These are phyloP conservation scores for Apogon talboti DNA, from an alignment of 2,797 vertebrate genomes.

Conservation along the genomic window DNA sequence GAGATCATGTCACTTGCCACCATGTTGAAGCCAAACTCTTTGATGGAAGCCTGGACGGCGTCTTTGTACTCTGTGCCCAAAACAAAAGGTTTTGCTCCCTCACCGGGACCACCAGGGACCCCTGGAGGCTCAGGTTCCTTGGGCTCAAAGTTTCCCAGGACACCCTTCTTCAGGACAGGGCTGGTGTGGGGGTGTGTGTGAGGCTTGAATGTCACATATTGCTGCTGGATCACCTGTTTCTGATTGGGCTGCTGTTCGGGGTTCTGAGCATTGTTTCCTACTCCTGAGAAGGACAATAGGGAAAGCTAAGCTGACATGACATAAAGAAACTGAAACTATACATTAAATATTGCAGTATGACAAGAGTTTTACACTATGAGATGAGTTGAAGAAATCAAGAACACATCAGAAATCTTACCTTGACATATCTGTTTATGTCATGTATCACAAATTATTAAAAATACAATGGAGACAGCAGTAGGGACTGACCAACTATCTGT, in stretches of 20 bases:
- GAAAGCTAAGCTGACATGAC: background rate
- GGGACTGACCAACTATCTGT: too few species aligned
- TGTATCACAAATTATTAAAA: too few species aligned
- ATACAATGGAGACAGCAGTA: too few species aligned
- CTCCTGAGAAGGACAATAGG: constrained; percentile 29
- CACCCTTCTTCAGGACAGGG: constrained; percentile 88
- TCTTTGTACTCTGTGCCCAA: constrained; percentile 95
- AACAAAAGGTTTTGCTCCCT: constrained; percentile 91
- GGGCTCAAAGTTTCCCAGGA: constrained; percentile 93
- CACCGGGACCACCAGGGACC: constrained; percentile 90
- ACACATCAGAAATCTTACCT: too few species aligned
- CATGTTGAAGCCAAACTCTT: constrained; percentile 99
- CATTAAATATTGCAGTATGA: too few species aligned
- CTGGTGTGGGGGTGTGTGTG: constrained; percentile 87
- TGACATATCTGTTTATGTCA: too few species aligned
- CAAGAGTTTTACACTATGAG: too few species aligned
- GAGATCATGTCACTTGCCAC: constrained; percentile 99
- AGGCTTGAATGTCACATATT: constrained; percentile 94
- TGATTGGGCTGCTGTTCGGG: constrained; percentile 54
- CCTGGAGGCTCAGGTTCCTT: constrained; percentile 92
- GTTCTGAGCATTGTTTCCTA: constrained; percentile 11
- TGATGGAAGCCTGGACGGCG: constrained; percentile 91
- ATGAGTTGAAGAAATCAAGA: too few species aligned
- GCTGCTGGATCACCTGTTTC: constrained; percentile 88
- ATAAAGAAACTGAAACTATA: background rate